Conservation (phyloP, 2,113 vertebrate genomes). For the Pseudopodoces humilis region DNA sequence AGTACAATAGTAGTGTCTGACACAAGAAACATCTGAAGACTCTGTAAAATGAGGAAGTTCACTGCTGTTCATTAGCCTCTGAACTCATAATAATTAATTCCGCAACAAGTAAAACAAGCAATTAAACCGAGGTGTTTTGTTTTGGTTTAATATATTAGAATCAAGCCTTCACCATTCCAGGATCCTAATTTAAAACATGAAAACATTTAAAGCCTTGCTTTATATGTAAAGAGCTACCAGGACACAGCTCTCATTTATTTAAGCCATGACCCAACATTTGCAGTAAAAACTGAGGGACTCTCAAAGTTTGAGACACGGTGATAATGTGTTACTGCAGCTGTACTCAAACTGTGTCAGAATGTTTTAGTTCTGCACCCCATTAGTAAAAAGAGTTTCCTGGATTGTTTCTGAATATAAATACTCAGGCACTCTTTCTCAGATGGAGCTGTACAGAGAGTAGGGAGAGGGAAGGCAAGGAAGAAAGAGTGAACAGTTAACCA, state of each 20-base stretch:
- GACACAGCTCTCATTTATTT: not conserved
- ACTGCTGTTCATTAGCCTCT: not conserved
- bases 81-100: not conserved
- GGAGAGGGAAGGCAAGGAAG: not conserved
- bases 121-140: not conserved
- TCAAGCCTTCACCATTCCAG: not conserved
- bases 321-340: not conserved
- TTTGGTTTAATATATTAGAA: not conserved
- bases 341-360: not conserved
- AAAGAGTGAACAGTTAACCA: not conserved
- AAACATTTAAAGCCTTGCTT: not conserved
- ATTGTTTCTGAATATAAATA: not conserved
- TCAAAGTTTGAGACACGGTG: not conserved
- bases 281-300: not conserved
- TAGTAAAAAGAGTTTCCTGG: not conserved
- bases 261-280: not conserved
- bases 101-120: slow-evolving; percentile 2
- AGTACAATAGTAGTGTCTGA: not conserved
- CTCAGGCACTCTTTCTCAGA: not conserved
- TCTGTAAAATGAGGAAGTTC: not conserved
- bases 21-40: not conserved
- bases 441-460: not conserved
- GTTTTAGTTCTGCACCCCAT: not conserved
- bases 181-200: not conserved
- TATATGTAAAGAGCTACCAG: not conserved